phyloP scores from a whole-genome alignment of 23 tunicate species.

The Botrylloides violaceus region DNA sequence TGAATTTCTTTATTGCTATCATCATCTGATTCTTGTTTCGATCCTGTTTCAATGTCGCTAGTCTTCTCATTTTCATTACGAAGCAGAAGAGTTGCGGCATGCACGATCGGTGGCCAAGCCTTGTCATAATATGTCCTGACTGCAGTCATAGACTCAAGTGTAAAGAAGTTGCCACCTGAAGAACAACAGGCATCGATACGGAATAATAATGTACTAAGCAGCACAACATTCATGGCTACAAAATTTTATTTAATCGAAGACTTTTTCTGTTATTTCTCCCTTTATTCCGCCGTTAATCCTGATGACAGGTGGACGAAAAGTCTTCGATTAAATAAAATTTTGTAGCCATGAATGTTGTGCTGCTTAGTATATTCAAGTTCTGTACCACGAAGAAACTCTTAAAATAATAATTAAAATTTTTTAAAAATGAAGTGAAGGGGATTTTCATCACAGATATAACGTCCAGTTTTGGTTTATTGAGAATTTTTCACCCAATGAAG shows the following conservation, averaged over 20 bases:
- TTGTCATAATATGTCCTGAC: constrained; percentile 55
- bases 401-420: background rate
- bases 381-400: too few relatives aligned
- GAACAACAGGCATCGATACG: background rate
- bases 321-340: too few relatives aligned
- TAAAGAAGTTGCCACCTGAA: constrained; percentile 76
- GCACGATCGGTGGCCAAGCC: constrained; percentile 73
- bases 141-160: constrained; percentile 40
- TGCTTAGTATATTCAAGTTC: too few relatives aligned
- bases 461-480: too few relatives aligned
- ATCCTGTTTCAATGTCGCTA: background rate
- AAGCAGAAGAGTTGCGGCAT: constrained; percentile 64
- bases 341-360: too few relatives aligned
- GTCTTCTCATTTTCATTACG: constrained; percentile 23
- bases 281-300: too few relatives aligned
- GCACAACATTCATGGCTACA: too few relatives aligned
- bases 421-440: background rate
- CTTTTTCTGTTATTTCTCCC: background rate
- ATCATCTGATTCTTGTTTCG: constrained; percentile 14
- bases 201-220: background rate
- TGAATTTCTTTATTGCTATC: constrained; percentile 30
- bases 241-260: too few relatives aligned
- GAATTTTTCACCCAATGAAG: too few relatives aligned
- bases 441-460: too few relatives aligned
- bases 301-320: too few relatives aligned